phyloP scores from a whole-genome alignment of 92 coral and sea anemone genomes.

The Pocillopora meandrina region DNA sequence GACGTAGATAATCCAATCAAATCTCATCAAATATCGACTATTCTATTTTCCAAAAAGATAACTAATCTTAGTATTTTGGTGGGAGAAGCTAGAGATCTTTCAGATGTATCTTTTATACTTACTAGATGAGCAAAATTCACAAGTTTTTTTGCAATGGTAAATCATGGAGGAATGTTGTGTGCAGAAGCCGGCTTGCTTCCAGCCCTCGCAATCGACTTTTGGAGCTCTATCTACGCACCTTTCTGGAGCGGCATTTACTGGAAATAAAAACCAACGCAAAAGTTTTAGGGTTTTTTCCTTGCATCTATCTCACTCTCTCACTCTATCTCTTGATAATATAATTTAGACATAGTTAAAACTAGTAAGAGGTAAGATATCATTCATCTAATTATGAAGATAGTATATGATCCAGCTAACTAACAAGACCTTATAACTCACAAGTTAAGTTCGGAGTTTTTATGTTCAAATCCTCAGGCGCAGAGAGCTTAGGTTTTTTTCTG shows the following conservation, averaged over 20 bases:
- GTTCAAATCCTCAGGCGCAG: too few species aligned
- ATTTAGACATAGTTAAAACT: too few species aligned
- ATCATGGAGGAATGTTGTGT: conserved; percentile 54
- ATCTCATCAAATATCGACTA: too few species aligned
- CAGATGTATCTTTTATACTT: neutral
- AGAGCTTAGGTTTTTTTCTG: too few species aligned
- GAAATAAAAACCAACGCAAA: neutral
- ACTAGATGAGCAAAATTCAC: conserved; percentile 77
- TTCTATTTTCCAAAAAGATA: too few species aligned
- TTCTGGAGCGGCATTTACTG: conserved; percentile 1
- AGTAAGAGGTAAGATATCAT: too few species aligned
- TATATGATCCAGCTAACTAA: neutral
- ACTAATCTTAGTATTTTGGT: too few species aligned
- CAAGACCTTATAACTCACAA: neutral
- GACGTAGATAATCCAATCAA: too few species aligned
- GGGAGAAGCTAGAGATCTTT: neutral
- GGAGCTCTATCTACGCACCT: conserved; percentile 39
- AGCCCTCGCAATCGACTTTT: conserved; percentile 40
- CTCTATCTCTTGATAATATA: neutral
- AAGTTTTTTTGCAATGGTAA: conserved; percentile 72
- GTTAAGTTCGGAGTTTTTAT: too few species aligned
- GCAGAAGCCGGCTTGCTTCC: conserved; percentile 66
- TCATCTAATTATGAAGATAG: neutral
- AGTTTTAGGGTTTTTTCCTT: neutral
- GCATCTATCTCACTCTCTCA: neutral